Evolutionary conservation across 1,140 invertebrate genomes (phyloP).

Genomic region (Wiebesia pumilae): DNA sequence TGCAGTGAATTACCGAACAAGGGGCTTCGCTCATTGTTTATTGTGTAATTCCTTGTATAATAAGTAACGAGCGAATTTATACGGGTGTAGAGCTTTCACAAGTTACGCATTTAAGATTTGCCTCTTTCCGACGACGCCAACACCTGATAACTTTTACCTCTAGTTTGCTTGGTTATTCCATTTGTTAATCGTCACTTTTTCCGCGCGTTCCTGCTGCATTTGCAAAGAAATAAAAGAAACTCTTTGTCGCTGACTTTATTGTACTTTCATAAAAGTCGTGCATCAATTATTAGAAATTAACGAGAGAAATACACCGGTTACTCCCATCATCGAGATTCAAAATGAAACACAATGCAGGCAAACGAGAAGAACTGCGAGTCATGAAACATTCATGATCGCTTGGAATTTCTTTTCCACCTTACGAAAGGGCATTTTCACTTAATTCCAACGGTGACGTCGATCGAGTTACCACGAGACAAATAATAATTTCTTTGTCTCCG

Average conservation of each 20-base stretch:
- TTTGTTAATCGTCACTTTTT: too few species aligned
- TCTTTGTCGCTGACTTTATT: too few species aligned
- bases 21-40: background rate
- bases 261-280: too few species aligned
- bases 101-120: background rate
- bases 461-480: background rate
- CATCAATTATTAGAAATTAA: too few species aligned
- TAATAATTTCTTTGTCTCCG: constrained; percentile 13
- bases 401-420: background rate
- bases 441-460: background rate
- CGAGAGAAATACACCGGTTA: background rate
- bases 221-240: too few species aligned
- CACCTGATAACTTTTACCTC: too few species aligned
- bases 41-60: background rate
- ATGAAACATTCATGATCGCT: background rate
- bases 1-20: background rate
- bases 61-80: background rate
- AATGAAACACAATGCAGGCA: background rate
- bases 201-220: too few species aligned
- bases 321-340: background rate
- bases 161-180: too few species aligned
- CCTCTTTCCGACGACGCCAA: too few species aligned
- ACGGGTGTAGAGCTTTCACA: background rate
- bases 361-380: background rate
- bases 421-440: background rate